A percentile compares a stretch with the other conserved stretches of the same genome.
Conservation (phyloP, 2,797 vertebrate genomes). For the Notamacropus eugenii region DNA sequence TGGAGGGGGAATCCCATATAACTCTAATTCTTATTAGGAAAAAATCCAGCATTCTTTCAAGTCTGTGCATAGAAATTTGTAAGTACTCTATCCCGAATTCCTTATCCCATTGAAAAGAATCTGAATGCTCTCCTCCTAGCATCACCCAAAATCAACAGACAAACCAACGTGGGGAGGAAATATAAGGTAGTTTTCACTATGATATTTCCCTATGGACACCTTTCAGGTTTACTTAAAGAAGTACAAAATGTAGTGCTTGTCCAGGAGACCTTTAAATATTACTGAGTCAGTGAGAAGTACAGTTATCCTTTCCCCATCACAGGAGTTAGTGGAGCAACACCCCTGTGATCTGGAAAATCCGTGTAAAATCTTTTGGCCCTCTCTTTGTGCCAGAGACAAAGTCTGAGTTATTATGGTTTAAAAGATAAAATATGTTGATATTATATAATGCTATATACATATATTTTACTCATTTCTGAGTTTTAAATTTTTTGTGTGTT, state of each 20-base stretch:
- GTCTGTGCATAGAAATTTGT: no score
- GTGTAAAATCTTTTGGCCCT: neutral
- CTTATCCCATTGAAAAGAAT: neutral
- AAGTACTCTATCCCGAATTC: neutral
- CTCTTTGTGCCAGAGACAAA: no score
- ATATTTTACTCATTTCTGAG: neutral
- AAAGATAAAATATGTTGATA: neutral
- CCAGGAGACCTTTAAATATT: neutral
- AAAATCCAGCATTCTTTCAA: neutral
- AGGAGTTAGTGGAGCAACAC: neutral
- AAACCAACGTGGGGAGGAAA: neutral
- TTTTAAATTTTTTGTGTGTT: neutral
- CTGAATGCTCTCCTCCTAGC: neutral
- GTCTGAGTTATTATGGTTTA: neutral
- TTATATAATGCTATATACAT: neutral
- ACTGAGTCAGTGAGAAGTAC: neutral
- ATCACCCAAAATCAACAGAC: neutral
- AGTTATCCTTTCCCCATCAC: neutral
- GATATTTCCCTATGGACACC: neutral
- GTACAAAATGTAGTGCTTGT: neutral
- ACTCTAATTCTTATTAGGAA: neutral
- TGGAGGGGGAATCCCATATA: neutral
- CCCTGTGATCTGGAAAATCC: neutral
- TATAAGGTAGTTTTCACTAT: neutral
- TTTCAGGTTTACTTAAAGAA: neutral